A percentile compares a stretch with the other conserved stretches of the same genome.
phyloP scores from a whole-genome alignment of 1,140 invertebrate genomes.

The Aphaenogaster floridana region DNA sequence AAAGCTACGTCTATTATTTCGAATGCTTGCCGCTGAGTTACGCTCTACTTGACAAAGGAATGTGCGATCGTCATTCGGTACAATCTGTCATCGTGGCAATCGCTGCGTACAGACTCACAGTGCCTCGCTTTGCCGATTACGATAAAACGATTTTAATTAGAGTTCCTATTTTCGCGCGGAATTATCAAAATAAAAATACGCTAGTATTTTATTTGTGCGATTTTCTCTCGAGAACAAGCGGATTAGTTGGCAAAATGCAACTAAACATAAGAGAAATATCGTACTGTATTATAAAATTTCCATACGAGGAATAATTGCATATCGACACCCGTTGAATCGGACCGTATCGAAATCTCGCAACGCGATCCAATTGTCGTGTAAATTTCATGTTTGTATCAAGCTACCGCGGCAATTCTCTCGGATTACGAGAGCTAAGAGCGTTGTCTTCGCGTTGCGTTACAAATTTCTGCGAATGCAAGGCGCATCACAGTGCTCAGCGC shows the following conservation, averaged over 20 bases:
- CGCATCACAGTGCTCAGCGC: conserved; percentile 62
- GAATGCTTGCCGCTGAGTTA: conserved; percentile 39
- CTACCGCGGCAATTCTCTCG: conserved; percentile 65
- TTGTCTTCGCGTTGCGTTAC: conserved; percentile 61
- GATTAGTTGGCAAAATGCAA: conserved; percentile 5
- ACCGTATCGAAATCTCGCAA: conserved; percentile 62
- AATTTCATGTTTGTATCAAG: conserved; percentile 65
- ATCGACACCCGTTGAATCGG: conserved; percentile 5
- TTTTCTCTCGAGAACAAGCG: not conserved
- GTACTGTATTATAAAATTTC: not conserved
- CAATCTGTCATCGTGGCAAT: conserved; percentile 44
- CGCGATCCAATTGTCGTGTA: conserved; percentile 63
- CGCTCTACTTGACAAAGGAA: conserved; percentile 63
- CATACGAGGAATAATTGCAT: not conserved
- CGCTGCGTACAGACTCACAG: not conserved
- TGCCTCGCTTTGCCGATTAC: conserved; percentile 12
- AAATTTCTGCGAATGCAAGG: conserved; percentile 63
- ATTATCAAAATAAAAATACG: conserved; percentile 5
- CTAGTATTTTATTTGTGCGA: not conserved
- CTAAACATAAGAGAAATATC: not conserved
- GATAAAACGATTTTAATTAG: conserved; percentile 41
- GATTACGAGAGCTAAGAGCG: conserved; percentile 61
- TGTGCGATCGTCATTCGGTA: conserved; percentile 62
- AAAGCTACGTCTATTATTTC: conserved; percentile 56
- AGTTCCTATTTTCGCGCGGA: not conserved